Evolutionary conservation across 1,140 invertebrate genomes (phyloP), one percentile per base, ranked within the genome.

Genomic region (Anagrus nilaparvatae): DNA sequence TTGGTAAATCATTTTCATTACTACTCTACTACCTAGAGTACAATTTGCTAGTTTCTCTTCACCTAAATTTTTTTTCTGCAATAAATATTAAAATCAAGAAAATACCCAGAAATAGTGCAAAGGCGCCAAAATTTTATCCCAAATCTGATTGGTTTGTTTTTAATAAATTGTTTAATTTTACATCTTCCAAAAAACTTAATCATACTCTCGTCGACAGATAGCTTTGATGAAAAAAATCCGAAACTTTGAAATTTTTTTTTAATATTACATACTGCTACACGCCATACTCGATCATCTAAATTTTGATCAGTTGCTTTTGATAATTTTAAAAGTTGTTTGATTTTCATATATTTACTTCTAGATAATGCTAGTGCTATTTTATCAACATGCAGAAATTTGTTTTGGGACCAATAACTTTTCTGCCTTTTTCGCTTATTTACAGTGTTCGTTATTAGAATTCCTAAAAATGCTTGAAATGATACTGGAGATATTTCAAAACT

Each of bases 31-130:
- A 23, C 45, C 40, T 24, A 50, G 40, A 32, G 43, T 16, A 43
- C 32, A 47, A 37, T 48, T 44, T 10, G n/a, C 14, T 14, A 48
- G 21, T 38, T 34, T 24, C 5, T 29, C 29, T 5, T 32, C 18
- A 1, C 46, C 47, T 25, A 42, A 27, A 9, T n/a, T n/a, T 48
- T 46, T 18, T 51, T 51, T 8, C 44, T 44, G 17, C 44, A 51
- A 38, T 51, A 48, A 21, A 46, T 35, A 45, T 50, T 35, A 18
- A 41, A 29, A 46, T 48, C 43, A 16, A 51, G 24, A 5, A 51
- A 21, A 31, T 16, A 48, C 5, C 49, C 46, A 46, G 42, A 29
- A 16, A 32, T 37, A 27, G 23, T 47, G 30, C 40, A 47, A 0
- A 51, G 29, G 3, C 39, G 32, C 44, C 44, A 50, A 35, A 47